phyloP scores from a whole-genome alignment of 2,888 invertebrate species.

The Caenorhabditis doughertyi region DNA sequence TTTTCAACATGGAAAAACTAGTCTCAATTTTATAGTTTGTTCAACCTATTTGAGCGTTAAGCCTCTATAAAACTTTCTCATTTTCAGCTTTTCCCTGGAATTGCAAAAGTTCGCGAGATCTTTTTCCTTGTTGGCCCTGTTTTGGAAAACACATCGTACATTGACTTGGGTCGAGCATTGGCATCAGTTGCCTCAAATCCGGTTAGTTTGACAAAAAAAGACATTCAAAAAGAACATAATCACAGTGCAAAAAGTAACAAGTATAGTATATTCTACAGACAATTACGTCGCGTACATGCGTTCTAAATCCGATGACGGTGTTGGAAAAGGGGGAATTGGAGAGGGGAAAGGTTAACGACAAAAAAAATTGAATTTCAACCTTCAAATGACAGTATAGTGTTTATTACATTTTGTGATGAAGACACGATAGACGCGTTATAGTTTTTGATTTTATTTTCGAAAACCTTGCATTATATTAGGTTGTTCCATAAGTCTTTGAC shows the following conservation, averaged over 20 bases:
- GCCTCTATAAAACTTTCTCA: neutral
- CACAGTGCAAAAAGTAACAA: slow-evolving; percentile 45
- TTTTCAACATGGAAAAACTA: no score
- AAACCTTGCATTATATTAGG: neutral
- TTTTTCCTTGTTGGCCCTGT: slow-evolving; percentile 49
- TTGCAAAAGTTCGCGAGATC: slow-evolving; percentile 24
- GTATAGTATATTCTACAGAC: slow-evolving; percentile 1
- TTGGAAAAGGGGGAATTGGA: neutral
- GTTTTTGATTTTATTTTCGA: no score
- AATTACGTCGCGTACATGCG: slow-evolving; percentile 18
- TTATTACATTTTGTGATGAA: no score
- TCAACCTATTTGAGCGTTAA: no score
- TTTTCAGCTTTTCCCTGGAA: slow-evolving; percentile 28
- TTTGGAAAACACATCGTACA: slow-evolving; percentile 23
- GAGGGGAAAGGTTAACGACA: slow-evolving; percentile 27
- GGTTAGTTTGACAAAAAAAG: slow-evolving; percentile 28
- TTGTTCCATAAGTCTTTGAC: neutral
- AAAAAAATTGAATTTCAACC: neutral
- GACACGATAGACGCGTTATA: no score
- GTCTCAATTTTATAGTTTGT: no score
- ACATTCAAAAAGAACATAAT: slow-evolving; percentile 5
- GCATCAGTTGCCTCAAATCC: slow-evolving; percentile 52
- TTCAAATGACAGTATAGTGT: neutral
- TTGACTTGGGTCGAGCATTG: slow-evolving; percentile 52
- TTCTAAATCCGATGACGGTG: slow-evolving; percentile 46